A percentile compares a stretch with the other conserved stretches of the same genome.
These are phyloP conservation scores for Sitta carolinensis DNA, from an alignment of 2,797 vertebrate species.

Conservation along the genomic window DNA sequence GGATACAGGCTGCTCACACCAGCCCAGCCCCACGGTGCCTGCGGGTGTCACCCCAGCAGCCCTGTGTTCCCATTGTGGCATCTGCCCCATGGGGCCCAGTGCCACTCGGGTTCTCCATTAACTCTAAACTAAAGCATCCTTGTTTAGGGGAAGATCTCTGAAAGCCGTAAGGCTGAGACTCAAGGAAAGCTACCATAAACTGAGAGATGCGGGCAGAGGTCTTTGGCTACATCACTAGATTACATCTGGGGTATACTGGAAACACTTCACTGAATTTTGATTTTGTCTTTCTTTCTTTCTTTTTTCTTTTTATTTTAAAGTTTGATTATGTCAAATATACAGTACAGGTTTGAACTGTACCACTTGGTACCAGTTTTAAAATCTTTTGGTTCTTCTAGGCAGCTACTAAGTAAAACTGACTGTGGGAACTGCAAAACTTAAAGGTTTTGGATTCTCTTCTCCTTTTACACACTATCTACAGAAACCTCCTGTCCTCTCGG, in stretches of 20 bases:
- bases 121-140: background rate
- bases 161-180: background rate
- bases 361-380: background rate
- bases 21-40: accelerated
- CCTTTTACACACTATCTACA: background rate
- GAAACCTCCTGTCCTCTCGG: background rate
- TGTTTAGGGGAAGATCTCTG: background rate
- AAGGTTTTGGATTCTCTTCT: background rate
- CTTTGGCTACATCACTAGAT: background rate
- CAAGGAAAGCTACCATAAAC: background rate
- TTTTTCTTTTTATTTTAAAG: background rate
- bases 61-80: background rate
- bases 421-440: background rate
- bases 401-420: background rate
- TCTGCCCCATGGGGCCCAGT: background rate
- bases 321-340: background rate
- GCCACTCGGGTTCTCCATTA: background rate
- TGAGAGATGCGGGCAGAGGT: background rate
- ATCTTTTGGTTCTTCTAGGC: background rate
- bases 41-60: background rate
- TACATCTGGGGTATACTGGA: background rate
- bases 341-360: no score
- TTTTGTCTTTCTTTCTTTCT: background rate
- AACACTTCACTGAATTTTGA: background rate
- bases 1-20: accelerated